A percentile compares a stretch with the other conserved stretches of the same genome.
These are phyloP conservation scores for Acanthosepion esculentum DNA, from an alignment of 2,888 invertebrate genomes.

Conservation along the genomic window DNA sequence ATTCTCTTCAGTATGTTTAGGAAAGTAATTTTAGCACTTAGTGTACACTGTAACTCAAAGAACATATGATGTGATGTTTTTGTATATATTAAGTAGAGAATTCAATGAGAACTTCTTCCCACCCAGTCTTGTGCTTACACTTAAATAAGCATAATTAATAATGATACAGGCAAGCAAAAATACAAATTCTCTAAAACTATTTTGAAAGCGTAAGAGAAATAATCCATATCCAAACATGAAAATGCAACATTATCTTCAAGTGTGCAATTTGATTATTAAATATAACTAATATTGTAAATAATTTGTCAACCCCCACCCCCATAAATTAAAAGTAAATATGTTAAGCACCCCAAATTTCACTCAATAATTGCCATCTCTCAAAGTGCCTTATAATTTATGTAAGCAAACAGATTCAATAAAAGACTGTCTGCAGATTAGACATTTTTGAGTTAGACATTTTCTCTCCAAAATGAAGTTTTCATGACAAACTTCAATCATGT, in stretches of 20 bases:
- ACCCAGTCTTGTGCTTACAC: no score
- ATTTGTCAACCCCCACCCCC: neutral
- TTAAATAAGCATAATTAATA: no score
- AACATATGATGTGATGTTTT: conserved; percentile 33
- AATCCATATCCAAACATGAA: no score
- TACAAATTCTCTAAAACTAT: no score
- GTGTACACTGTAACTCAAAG: neutral
- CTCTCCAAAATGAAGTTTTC: neutral
- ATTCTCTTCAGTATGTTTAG: neutral
- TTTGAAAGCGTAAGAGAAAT: no score
- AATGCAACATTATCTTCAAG: no score
- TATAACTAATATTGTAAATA: neutral
- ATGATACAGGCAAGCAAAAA: no score
- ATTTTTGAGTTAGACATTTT: neutral
- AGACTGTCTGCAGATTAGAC: neutral
- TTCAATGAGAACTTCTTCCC: no score
- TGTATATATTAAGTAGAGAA: neutral
- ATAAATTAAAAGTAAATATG: neutral
- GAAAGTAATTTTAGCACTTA: no score
- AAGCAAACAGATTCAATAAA: neutral
- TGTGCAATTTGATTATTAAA: no score
- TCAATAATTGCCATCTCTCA: neutral
- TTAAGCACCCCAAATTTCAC: neutral
- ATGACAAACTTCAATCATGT: neutral
- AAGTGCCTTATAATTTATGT: neutral